These are phyloP conservation scores for Poecile montanus DNA, from an alignment of 2,797 vertebrate genomes.

Conservation along the genomic window DNA sequence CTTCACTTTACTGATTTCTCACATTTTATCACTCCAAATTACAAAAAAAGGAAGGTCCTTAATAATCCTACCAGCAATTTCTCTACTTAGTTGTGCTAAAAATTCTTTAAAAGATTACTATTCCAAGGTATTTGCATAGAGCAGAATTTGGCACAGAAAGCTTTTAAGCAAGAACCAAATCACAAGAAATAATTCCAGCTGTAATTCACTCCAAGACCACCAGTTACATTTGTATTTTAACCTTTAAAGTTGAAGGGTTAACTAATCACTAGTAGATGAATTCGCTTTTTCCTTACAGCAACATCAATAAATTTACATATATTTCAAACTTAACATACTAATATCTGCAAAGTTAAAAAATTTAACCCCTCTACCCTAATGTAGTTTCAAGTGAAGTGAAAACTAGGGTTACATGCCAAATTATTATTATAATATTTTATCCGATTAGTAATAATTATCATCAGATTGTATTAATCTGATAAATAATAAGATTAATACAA, in stretches of 20 bases:
- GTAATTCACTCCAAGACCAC: neutral
- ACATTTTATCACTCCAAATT: neutral
- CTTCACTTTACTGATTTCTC: neutral
- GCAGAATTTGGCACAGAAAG: neutral
- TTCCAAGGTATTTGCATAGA: neutral
- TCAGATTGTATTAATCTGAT: too few relatives aligned
- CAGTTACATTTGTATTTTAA: neutral
- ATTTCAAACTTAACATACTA: neutral
- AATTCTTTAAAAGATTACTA: neutral
- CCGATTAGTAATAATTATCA: too few relatives aligned
- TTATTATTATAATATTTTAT: neutral
- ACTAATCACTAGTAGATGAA: neutral
- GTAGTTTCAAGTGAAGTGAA: neutral
- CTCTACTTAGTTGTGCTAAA: neutral
- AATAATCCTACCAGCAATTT: neutral
- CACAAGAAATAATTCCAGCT: neutral
- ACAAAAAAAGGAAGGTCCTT: neutral
- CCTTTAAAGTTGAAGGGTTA: conserved; percentile 1
- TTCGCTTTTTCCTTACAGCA: conserved; percentile 13
- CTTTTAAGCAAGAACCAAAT: neutral
- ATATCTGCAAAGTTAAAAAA: neutral
- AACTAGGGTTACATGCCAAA: neutral
- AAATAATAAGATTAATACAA: neutral
- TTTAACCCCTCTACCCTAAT: neutral
- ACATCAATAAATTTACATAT: neutral